These are phyloP conservation scores for Hirtodrosophila alboralis DNA, from an alignment of 2,888 invertebrate species.

Conservation along the genomic window DNA sequence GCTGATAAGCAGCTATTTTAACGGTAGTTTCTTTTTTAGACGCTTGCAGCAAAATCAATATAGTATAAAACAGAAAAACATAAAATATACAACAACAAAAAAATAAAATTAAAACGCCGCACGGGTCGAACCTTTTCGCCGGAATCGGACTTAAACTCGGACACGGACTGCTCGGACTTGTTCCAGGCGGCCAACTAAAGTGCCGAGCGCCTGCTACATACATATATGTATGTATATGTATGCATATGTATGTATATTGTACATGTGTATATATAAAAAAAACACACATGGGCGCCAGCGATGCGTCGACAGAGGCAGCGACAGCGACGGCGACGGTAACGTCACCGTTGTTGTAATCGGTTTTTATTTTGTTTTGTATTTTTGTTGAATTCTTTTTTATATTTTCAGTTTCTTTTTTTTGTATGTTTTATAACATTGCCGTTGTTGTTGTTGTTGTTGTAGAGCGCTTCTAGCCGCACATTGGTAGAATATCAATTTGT, in stretches of 20 bases:
- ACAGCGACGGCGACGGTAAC: conserved; percentile 19
- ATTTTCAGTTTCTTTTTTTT: conserved; percentile 29
- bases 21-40: conserved; percentile 30
- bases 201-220: conserved; percentile 39
- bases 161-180: conserved; percentile 49
- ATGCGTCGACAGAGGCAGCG: conserved; percentile 11
- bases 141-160: conserved; percentile 15
- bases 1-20: conserved; percentile 45
- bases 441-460: conserved; percentile 14
- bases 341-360: conserved; percentile 64
- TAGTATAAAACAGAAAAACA: too few species aligned
- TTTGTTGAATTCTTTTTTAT: conserved; percentile 40
- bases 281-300: conserved; percentile 47
- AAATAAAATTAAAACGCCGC: too few species aligned
- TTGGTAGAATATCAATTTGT: conserved; percentile 27
- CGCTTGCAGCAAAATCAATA: conserved; percentile 44
- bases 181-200: conserved; percentile 58
- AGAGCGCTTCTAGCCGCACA: conserved; percentile 42
- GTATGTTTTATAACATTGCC: conserved; percentile 19
- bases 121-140: not conserved
- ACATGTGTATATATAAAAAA: conserved; percentile 12
- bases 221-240: too few species aligned
- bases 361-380: conserved; percentile 34
- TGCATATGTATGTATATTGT: too few species aligned
- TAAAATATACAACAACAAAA: conserved; percentile 4